Base-by-base conservation (phyloP, 2,797 vertebrate genomes). In the Remorina albescens region DNA sequence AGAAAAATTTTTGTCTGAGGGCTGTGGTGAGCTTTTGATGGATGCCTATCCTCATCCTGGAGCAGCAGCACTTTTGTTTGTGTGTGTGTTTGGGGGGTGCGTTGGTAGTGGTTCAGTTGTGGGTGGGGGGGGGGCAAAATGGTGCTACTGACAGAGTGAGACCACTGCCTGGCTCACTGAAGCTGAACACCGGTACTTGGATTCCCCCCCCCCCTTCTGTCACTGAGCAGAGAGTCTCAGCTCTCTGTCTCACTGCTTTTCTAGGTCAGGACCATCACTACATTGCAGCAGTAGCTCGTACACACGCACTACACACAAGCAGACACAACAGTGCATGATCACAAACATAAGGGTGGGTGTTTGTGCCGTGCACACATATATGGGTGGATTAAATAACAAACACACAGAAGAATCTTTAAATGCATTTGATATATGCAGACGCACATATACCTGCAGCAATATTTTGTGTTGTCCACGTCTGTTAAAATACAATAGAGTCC, bases 181-280 rank as follows among this genome's bases (percentile, higher is more conserved):
- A 86, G 88, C 85, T 65, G 67, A 84, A 74, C 65, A 11, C 58
- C 51, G 37, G 53, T 16, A 59, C 80, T 86, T 64, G 86, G 85
- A 88, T 84, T 80, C n/a, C n/a, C n/a, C n/a, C 84, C 82, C 86
- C 68, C 78, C 82, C 74, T 82, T 84, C 89, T 87, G 84, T 89
- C 85, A 74, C 71, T 3, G 60, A 9, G 21, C 75, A 80, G 37
- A 84, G 84, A 82, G 80, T 66, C 83, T 82, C 69, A 70, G 77
- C 82, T 88, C 84, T 83, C 78, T 80, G 85, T 91, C 70, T 89
- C 88, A 53, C 47, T 81, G 84, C 88, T 88, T 93, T 92, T 93
- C 89, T 93, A 91, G 92, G 91, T 92, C 91, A 93, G 80, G 61
- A 76, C 19, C 37, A 86, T 90, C 89, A 80, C 82, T 84, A 77